Percentiles rank a stretch among this genome's conserved stretches.
phyloP scores from a whole-genome alignment of 2,888 invertebrate species.

The Euproctis similis region DNA sequence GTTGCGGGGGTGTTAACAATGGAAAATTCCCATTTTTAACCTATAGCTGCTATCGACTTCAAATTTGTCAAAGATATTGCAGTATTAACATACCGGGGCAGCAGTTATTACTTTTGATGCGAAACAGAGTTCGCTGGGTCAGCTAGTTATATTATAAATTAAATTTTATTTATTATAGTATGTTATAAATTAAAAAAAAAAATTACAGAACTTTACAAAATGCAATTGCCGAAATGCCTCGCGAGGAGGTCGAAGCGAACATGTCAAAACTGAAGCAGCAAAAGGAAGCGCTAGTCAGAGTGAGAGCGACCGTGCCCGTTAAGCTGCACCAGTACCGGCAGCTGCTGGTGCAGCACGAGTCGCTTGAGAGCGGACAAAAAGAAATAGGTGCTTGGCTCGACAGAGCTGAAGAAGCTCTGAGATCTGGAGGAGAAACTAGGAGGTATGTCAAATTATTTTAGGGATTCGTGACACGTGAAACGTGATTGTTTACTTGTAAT shows the following conservation, averaged over 20 bases:
- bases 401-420: slow-evolving; percentile 85
- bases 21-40: no score
- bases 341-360: slow-evolving; percentile 90
- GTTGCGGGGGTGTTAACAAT: no score
- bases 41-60: no score
- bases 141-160: no score
- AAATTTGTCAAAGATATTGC: no score
- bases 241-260: slow-evolving; percentile 93
- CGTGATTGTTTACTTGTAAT: no score
- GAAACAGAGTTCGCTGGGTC: no score
- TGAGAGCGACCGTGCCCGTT: slow-evolving; percentile 87
- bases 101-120: no score
- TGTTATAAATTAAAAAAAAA: background rate
- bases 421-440: slow-evolving; percentile 46
- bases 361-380: slow-evolving; percentile 88
- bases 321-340: slow-evolving; percentile 89
- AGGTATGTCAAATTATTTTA: no score
- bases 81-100: no score
- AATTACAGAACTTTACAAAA: slow-evolving; percentile 85
- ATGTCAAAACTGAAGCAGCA: slow-evolving; percentile 91
- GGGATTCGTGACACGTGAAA: no score
- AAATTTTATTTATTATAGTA: no score
- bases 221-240: slow-evolving; percentile 90
- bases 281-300: slow-evolving; percentile 90
- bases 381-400: slow-evolving; percentile 92